Base-by-base conservation (phyloP, 1,140 invertebrate species). In the Ylistrum balloti region DNA sequence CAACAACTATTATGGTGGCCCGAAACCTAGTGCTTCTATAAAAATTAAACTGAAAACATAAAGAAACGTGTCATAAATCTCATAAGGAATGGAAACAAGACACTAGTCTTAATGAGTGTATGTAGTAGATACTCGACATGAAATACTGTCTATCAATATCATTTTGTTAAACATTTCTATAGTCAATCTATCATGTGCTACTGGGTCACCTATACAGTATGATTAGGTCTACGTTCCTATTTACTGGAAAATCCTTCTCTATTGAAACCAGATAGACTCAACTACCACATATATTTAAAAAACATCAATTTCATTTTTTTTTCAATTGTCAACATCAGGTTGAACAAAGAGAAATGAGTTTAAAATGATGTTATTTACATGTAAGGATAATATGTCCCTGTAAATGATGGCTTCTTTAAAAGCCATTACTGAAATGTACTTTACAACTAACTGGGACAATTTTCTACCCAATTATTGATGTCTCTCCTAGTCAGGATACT, bases 291-390 rank as follows among this genome's bases (percentile, higher is more conserved):
- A 74, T 28, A 48, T 48, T n/a, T n/a, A 38, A n/a, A 74, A 74
- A 74, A 74, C 56, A 74, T 74, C 1, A 74, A 74, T 74, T n/a
- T n/a, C n/a, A n/a, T n/a, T 74, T 74, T 9, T 74, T 74, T 28
- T 74, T 74, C 28, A 74, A 74, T 9, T 74, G 56, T 74, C 1
- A n/a, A 28, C 28, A n/a, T 74, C 56, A 74, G 56, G 22, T n/a
- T n/a, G 56, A 74, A 74, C 56, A 74, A 74, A 28, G 56, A 28
- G n/a, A 74, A 74, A 74, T 74, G 56, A 74, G 56, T 74, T 74
- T 74, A 74, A 74, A 74, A 74, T 74, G 56, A 74, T 74, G 56
- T 74, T 28, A 5, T 74, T 74, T 74, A 74, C 56, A n/a, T 7
- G 56, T 74, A 28, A 74, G 56, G 22, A 28, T 74, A 74, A 28